These are phyloP conservation scores for Scarus forsteni DNA, from an alignment of 2,797 vertebrate species.

Conservation along the genomic window DNA sequence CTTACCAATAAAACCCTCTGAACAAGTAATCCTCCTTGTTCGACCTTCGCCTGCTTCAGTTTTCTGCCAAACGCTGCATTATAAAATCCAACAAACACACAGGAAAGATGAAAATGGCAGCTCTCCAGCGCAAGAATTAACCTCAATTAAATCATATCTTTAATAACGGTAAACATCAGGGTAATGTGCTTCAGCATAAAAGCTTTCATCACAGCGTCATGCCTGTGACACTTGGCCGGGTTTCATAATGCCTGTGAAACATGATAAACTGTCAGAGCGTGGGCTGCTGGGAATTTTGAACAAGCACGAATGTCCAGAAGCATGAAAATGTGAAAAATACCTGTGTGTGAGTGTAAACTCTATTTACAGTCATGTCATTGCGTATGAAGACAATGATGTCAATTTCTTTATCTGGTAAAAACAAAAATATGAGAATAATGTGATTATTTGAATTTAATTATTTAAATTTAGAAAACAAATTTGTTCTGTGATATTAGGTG, in stretches of 20 bases:
- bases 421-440: too few relatives aligned
- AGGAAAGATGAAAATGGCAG: constrained; percentile 25
- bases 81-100: constrained; percentile 18
- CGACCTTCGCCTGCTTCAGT: constrained; percentile 9
- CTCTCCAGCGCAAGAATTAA: constrained; percentile 42
- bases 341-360: too few relatives aligned
- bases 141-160: constrained; percentile 43
- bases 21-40: constrained; percentile 20
- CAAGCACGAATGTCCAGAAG: background rate
- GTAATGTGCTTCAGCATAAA: constrained; percentile 21
- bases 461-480: too few relatives aligned
- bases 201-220: constrained; percentile 4
- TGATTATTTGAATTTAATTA: too few relatives aligned
- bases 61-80: constrained; percentile 35
- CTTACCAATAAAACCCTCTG: background rate
- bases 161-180: constrained; percentile 37
- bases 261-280: background rate
- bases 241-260: constrained; percentile 16
- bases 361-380: too few relatives aligned
- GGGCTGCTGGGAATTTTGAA: background rate
- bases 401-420: too few relatives aligned
- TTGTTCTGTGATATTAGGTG: too few relatives aligned
- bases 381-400: too few relatives aligned
- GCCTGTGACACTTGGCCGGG: constrained; percentile 5
- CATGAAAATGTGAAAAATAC: too few relatives aligned